Percentiles rank a stretch among this genome's conserved stretches.
Conservation (phyloP, 1,140 invertebrate genomes). For the Dendrolimus kikuchii region DNA sequence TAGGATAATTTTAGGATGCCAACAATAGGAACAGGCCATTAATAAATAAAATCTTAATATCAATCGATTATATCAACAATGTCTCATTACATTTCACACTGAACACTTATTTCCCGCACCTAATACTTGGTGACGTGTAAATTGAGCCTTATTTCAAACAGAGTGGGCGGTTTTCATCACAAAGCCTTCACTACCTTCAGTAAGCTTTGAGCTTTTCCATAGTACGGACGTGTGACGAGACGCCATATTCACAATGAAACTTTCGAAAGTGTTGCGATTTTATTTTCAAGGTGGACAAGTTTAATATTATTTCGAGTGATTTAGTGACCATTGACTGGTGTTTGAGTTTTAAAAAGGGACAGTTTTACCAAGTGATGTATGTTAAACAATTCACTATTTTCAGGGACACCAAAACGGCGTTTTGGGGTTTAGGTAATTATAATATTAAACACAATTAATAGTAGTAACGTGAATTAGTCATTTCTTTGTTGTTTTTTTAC, state of each 20-base stretch:
- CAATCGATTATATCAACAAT: no score
- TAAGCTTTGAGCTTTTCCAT: slow-evolving; percentile 37
- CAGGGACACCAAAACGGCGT: slow-evolving; percentile 14
- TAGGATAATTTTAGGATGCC: no score
- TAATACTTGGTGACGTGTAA: no score
- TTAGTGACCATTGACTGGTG: slow-evolving; percentile 13
- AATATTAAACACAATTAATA: no score
- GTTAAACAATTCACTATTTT: neutral
- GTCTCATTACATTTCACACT: no score
- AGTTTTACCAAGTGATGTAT: slow-evolving; percentile 3
- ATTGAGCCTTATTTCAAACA: no score
- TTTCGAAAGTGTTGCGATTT: slow-evolving; percentile 38
- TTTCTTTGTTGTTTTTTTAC: no score
- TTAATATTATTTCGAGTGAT: slow-evolving; percentile 5
- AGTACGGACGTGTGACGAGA: slow-evolving; percentile 23
- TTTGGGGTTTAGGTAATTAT: slow-evolving; percentile 34
- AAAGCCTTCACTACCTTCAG: slow-evolving; percentile 19
- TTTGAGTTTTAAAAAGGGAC: slow-evolving; percentile 6
- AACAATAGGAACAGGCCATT: no score
- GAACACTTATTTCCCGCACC: no score
- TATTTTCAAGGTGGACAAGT: slow-evolving; percentile 4
- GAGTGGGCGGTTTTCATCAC: no score
- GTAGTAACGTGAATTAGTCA: no score
- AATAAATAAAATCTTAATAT: no score
- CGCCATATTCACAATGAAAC: slow-evolving; percentile 38